A percentile compares a stretch with the other conserved stretches of the same genome.
Conservation (phyloP, 2,797 vertebrate species). For the Buceros bicornis region DNA sequence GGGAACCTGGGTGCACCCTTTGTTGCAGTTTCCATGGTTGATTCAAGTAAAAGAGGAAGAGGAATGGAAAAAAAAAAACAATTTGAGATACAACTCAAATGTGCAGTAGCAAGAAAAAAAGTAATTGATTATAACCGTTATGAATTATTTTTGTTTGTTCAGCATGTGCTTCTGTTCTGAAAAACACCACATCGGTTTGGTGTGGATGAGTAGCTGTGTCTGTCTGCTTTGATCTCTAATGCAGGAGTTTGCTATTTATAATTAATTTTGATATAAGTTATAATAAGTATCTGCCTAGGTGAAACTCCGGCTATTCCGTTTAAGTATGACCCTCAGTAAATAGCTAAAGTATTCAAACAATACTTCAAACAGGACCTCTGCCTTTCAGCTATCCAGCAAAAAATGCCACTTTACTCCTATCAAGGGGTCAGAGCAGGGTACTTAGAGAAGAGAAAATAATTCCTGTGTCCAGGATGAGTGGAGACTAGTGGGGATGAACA, state of each 20-base stretch:
- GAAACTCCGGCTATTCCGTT: neutral
- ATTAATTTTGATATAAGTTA: slow-evolving; percentile 2
- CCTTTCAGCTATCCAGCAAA: neutral
- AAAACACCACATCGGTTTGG: neutral
- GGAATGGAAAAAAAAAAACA: neutral
- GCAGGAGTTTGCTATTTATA: neutral
- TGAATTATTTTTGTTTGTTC: neutral
- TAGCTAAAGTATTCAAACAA: neutral
- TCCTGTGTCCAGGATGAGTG: neutral
- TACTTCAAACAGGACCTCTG: neutral
- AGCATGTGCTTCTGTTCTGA: neutral
- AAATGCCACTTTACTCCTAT: neutral
- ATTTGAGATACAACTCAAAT: neutral
- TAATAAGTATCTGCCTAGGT: neutral
- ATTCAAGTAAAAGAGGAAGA: neutral
- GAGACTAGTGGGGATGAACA: neutral
- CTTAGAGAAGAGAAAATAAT: neutral
- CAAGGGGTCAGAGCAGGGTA: neutral
- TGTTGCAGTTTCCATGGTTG: neutral
- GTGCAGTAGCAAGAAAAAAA: neutral
- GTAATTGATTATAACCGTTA: neutral
- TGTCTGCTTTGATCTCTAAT: neutral
- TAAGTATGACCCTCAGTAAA: neutral
- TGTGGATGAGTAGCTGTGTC: neutral
- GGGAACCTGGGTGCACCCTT: neutral